Evolutionary conservation across 2,888 invertebrate species (phyloP).

Genomic region (Aricia artaxerxes): DNA sequence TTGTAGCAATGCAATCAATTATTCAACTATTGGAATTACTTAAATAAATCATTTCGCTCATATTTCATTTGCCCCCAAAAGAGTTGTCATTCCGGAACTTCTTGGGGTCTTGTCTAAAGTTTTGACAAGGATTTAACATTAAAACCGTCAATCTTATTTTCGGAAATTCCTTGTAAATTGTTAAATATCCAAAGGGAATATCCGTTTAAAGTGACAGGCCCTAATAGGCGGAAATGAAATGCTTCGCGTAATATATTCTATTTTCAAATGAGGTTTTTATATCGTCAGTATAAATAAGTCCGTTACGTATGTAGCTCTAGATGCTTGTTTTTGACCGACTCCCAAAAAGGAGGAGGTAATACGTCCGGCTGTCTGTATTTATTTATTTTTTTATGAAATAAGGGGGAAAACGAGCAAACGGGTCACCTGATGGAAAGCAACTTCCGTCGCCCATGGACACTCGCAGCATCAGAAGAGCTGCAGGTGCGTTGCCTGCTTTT

Average conservation of each 20-base stretch:
- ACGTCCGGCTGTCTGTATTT: too few species aligned
- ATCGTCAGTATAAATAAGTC: not conserved
- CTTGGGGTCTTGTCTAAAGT: conserved; percentile 25
- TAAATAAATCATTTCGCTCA: not conserved
- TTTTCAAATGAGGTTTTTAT: not conserved
- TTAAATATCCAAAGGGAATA: conserved; percentile 9
- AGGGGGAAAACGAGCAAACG: too few species aligned
- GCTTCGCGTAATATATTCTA: not conserved
- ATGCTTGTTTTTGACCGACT: too few species aligned
- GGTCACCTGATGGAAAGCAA: too few species aligned
- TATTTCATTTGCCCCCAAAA: conserved; percentile 17
- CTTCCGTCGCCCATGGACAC: too few species aligned
- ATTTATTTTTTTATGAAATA: too few species aligned
- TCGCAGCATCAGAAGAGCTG: too few species aligned
- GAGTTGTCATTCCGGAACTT: conserved; percentile 23
- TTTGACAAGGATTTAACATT: conserved; percentile 27
- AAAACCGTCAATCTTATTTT: conserved; percentile 28
- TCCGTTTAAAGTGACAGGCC: not conserved
- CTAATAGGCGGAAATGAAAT: conserved; percentile 5
- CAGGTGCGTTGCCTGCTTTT: too few species aligned
- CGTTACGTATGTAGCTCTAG: too few species aligned
- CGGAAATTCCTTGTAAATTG: conserved; percentile 20
- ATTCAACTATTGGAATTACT: not conserved
- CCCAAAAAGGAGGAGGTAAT: too few species aligned
- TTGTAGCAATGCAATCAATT: not conserved